Percentiles rank a stretch among this genome's conserved stretches.
Conservation (phyloP, 2,888 invertebrate genomes). For the Trichogramma evanescens region DNA sequence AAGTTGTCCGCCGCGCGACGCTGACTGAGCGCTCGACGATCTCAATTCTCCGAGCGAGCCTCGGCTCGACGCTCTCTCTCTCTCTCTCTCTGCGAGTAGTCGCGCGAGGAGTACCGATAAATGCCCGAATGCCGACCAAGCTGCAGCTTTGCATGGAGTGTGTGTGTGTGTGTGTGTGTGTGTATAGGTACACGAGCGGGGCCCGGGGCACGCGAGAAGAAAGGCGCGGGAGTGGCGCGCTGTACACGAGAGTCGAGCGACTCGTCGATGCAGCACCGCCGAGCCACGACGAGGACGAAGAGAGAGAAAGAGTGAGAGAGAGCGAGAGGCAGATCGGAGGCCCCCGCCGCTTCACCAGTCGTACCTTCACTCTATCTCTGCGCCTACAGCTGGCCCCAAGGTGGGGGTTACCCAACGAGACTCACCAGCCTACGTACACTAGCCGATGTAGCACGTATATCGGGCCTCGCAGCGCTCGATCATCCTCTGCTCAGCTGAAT, state of each 20-base stretch:
- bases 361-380: neutral
- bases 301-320: constrained; percentile 1
- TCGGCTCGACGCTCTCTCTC: neutral
- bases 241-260: constrained; percentile 20
- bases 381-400: neutral
- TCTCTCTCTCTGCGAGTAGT: neutral
- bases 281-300: neutral
- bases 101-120: constrained; percentile 40
- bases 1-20: too few species aligned
- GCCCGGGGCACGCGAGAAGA: constrained; percentile 34
- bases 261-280: neutral
- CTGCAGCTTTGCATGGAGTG: neutral
- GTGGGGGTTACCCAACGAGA: neutral
- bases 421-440: too few species aligned
- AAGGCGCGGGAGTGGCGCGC: constrained; percentile 39
- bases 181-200: neutral
- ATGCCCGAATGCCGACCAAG: neutral
- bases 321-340: neutral
- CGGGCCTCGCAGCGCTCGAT: too few species aligned
- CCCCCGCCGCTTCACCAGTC: neutral
- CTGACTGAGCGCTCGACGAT: too few species aligned
- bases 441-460: too few species aligned
- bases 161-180: too few species aligned
- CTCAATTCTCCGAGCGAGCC: neutral
- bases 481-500: too few species aligned